Evolutionary conservation across 2,888 invertebrate species (phyloP), one percentile per base, ranked within the genome.

Genomic region (Acanthosepion esculentum): DNA sequence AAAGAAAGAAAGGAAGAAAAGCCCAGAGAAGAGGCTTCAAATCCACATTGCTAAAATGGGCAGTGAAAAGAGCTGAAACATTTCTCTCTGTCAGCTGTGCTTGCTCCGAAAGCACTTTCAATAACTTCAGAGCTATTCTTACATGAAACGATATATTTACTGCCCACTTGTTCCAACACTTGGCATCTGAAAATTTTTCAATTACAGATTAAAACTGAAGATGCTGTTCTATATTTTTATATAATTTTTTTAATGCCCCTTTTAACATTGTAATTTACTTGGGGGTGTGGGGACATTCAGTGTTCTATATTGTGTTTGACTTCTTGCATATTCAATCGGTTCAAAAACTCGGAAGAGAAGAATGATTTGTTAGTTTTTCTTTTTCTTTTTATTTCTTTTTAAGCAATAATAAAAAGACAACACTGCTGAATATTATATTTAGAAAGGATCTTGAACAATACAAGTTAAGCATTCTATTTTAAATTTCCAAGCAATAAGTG

Each of bases 51-150:
- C n/a, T 12, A 78, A 78, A 10, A 78, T n/a, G 78, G 78, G 8
- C 78, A n/a, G 4, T n/a, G n/a, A 78, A 78, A 10, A 78, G n/a
- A 78, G 78, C n/a, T 8, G n/a, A n/a, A n/a, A 78, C n/a, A 12
- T 78, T 78, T n/a, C n/a, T n/a, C n/a, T 12, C 78, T 0, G 10
- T 78, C 10, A n/a, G n/a, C 29, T 29, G 4, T 78, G n/a, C 78
- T 41, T n/a, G n/a, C n/a, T 5, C 78, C 2, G 78, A 78, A 78
- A 78, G n/a, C 78, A 78, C 78, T 78, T 8, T n/a, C n/a, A 78
- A 78, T 78, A 78, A 78, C n/a, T 78, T 78, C 78, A 23, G 78
- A 78, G n/a, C 78, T 78, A 78, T 78, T 78, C 78, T 78, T 78
- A n/a, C n/a, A 78, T n/a, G 15, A 78, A 78, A 78, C 18, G 78